These are phyloP conservation scores for Triplophysa bombifrons DNA, from an alignment of 2,797 vertebrate genomes.

Conservation along the genomic window DNA sequence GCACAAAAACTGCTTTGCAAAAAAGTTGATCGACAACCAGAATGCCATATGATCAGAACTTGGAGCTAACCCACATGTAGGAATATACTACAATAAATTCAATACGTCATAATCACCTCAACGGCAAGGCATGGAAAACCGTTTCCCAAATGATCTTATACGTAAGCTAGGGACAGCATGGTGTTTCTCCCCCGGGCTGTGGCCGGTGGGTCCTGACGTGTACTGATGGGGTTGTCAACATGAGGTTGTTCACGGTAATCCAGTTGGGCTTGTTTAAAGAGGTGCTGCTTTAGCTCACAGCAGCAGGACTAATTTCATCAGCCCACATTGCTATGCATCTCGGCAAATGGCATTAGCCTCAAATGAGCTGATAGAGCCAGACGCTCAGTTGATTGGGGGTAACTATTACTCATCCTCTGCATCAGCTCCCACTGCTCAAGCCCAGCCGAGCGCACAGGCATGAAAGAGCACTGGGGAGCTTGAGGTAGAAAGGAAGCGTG, in stretches of 20 bases:
- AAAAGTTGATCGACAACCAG: background rate
- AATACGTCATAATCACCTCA: background rate
- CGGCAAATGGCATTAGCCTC: constrained; percentile 75
- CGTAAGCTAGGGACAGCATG: constrained; percentile 51
- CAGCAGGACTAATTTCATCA: constrained; percentile 71
- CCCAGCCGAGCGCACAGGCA: constrained; percentile 52
- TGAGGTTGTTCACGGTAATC: constrained; percentile 61
- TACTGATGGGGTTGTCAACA: constrained; percentile 74
- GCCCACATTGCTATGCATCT: constrained; percentile 74
- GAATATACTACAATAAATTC: background rate
- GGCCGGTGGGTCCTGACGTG: constrained; percentile 65
- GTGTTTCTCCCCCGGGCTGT: constrained; percentile 60
- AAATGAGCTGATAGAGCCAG: constrained; percentile 72
- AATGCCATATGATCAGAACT: background rate
- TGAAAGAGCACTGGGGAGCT: constrained; percentile 42
- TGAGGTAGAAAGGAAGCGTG: constrained; percentile 7
- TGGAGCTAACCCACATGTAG: background rate
- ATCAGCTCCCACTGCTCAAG: constrained; percentile 62
- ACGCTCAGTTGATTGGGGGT: constrained; percentile 68
- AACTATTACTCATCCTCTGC: constrained; percentile 58
- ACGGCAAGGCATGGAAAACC: background rate
- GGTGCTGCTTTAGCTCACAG: constrained; percentile 69
- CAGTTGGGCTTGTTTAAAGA: constrained; percentile 60
- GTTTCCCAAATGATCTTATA: background rate
- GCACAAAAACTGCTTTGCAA: background rate